Conservation (phyloP, 2,888 invertebrate species). For the Strigamia crassipes region DNA sequence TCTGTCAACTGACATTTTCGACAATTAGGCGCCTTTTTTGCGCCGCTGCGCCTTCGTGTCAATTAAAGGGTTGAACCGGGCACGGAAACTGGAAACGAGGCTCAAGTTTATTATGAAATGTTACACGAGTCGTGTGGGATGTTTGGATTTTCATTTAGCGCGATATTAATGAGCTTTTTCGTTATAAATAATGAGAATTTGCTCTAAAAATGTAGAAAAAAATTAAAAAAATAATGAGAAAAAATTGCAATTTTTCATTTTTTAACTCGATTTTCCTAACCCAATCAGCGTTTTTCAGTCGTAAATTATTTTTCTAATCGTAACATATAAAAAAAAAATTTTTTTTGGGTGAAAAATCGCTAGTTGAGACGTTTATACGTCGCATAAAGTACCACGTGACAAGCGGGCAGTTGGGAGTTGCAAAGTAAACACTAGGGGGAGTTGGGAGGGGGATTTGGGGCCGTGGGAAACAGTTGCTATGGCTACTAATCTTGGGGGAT, state of each 20-base stretch:
- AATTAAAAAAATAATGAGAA: too few relatives aligned
- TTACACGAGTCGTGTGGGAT: too few relatives aligned
- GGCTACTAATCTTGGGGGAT: neutral
- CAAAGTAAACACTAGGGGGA: neutral
- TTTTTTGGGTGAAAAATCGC: neutral
- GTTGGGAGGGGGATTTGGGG: neutral
- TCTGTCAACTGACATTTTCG: neutral
- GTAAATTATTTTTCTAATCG: too few relatives aligned
- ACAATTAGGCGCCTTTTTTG: conserved; percentile 6
- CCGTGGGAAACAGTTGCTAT: neutral
- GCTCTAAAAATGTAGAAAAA: too few relatives aligned
- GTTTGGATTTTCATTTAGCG: too few relatives aligned
- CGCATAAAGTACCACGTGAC: neutral
- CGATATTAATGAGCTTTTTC: neutral
- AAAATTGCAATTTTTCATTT: too few relatives aligned
- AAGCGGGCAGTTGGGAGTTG: neutral
- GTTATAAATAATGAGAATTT: neutral
- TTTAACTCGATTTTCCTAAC: too few relatives aligned
- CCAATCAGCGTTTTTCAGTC: too few relatives aligned
- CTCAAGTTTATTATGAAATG: too few relatives aligned
- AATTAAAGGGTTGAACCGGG: neutral
- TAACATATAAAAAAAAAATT: neutral
- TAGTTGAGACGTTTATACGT: neutral
- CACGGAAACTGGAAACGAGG: neutral
- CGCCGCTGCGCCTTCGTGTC: neutral